These are phyloP conservation scores for Cordilura impudica DNA, from an alignment of 2,888 invertebrate species.

Conservation along the genomic window DNA sequence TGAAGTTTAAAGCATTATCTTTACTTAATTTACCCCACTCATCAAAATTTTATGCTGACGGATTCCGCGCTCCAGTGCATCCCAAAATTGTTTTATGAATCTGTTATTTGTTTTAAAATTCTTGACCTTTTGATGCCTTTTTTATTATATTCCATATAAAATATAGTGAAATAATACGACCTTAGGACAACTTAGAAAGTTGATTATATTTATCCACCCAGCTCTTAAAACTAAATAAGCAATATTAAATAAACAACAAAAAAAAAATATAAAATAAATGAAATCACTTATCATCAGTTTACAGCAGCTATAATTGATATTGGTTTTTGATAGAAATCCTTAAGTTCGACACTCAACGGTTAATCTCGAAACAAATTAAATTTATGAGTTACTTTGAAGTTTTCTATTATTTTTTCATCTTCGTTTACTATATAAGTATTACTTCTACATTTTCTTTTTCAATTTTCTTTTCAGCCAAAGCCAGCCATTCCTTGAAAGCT, in stretches of 20 bases:
- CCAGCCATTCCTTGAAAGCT: background rate
- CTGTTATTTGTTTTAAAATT: no score
- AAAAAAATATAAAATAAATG: background rate
- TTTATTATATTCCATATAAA: background rate
- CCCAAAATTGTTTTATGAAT: no score
- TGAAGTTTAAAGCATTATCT: no score
- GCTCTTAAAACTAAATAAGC: slow-evolving; percentile 6
- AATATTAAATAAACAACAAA: background rate
- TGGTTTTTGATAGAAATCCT: slow-evolving; percentile 37
- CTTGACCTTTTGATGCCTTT: no score
- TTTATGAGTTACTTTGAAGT: slow-evolving; percentile 42
- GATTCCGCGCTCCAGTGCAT: no score
- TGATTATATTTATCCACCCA: slow-evolving; percentile 11
- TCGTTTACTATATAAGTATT: no score
- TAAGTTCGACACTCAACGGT: slow-evolving; percentile 24
- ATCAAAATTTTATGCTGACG: no score
- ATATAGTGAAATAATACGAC: background rate
- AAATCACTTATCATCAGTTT: slow-evolving; percentile 23
- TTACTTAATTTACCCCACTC: no score
- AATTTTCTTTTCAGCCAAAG: background rate
- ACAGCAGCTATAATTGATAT: background rate
- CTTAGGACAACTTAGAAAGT: slow-evolving; percentile 20
- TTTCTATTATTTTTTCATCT: slow-evolving; percentile 6
- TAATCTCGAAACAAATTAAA: slow-evolving; percentile 38
- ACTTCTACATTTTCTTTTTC: slow-evolving; percentile 12